A percentile compares a stretch with the other conserved stretches of the same genome.
Evolutionary conservation across 2,888 invertebrate genomes (phyloP).

Genomic region (Dorcus parallelipipedus): DNA sequence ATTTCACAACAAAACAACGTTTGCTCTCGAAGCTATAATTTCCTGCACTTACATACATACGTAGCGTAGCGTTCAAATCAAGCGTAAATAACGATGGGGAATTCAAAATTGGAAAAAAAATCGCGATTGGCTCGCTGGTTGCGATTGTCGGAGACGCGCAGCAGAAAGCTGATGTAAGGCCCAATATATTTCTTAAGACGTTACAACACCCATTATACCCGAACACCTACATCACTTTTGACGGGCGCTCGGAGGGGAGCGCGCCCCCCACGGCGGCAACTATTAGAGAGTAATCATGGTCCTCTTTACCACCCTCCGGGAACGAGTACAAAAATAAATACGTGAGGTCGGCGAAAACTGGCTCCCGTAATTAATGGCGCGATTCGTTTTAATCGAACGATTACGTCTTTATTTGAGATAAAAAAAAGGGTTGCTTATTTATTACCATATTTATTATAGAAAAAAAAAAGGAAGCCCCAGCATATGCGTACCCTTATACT

Average conservation of each 20-base stretch:
- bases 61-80: too few relatives aligned
- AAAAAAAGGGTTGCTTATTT: too few relatives aligned
- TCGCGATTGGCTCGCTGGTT: not conserved
- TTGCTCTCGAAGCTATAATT: too few relatives aligned
- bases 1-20: too few relatives aligned
- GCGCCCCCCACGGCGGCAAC: constrained; percentile 23
- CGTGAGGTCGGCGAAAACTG: constrained; percentile 12
- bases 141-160: not conserved
- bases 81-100: too few relatives aligned
- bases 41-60: too few relatives aligned
- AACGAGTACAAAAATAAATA: constrained; percentile 13
- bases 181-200: constrained; percentile 21
- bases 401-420: too few relatives aligned
- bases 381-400: constrained; percentile 1
- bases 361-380: constrained; percentile 14
- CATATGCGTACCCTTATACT: too few relatives aligned
- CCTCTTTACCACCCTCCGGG: constrained; percentile 16
- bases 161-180: not conserved
- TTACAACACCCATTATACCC: constrained; percentile 23
- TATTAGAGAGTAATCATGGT: constrained; percentile 25
- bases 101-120: too few relatives aligned
- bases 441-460: too few relatives aligned
- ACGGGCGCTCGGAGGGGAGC: constrained; percentile 25
- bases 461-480: too few relatives aligned
- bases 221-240: constrained; percentile 30